phyloP scores from a whole-genome alignment of 2,797 vertebrate species.

The Circus cinereus region DNA sequence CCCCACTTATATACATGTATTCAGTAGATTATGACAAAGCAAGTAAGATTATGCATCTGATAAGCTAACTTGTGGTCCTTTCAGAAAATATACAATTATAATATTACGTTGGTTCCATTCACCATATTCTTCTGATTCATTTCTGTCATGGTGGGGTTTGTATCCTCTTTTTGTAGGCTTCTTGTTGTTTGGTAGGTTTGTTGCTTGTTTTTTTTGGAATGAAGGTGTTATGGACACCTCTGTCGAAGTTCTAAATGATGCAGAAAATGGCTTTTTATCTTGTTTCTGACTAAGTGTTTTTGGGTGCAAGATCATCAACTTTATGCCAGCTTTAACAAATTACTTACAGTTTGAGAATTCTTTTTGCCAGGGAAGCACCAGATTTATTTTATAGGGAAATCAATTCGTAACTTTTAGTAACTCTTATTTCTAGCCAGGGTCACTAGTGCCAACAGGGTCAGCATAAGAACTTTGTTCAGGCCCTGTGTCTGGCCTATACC shows the following conservation, averaged over 20 bases:
- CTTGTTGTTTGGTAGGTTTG: too few relatives aligned
- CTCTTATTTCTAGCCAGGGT: not conserved
- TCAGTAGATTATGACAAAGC: not conserved
- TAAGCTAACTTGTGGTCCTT: not conserved
- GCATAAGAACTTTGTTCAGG: not conserved
- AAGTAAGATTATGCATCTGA: not conserved
- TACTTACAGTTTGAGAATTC: not conserved
- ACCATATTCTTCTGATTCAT: not conserved
- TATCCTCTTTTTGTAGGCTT: not conserved
- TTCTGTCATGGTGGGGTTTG: not conserved
- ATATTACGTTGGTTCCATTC: not conserved
- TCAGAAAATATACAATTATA: not conserved
- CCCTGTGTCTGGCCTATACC: not conserved
- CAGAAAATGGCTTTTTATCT: not conserved
- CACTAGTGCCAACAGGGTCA: not conserved
- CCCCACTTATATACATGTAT: not conserved
- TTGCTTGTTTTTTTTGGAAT: not conserved
- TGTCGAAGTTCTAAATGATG: not conserved
- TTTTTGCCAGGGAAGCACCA: not conserved
- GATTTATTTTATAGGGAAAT: slow-evolving; percentile 13
- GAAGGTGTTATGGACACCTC: not conserved
- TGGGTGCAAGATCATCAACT: not conserved
- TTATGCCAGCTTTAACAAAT: not conserved
- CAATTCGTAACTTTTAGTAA: not conserved
- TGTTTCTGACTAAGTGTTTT: not conserved